Base-by-base conservation (phyloP, 1,140 invertebrate genomes). In the Venturia canescens region DNA sequence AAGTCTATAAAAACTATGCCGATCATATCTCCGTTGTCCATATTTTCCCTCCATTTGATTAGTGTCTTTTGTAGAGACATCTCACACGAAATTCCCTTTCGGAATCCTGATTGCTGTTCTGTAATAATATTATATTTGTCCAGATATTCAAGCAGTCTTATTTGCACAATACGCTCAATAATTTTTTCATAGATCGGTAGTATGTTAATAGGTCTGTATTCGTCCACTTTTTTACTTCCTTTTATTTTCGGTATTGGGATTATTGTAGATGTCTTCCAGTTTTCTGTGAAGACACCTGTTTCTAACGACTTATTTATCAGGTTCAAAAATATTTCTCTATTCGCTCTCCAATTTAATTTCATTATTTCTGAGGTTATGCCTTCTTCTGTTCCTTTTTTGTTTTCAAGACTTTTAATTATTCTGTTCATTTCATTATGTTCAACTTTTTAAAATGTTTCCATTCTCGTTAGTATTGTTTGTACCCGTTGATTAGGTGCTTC, bases 181-280 rank as follows among this genome's bases (percentile, higher is more conserved):
- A 82, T 27, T 38, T 76, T 81, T 83, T 70, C 63, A 69, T 78
- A 85, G 26, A 76, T 76, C n/a, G 83, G 81, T 31, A 85, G 38
- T 66, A 67, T 76, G 77, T 84, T 86, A n/a, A 86, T 86, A 3
- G 83, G 84, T 80, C 84, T 77, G 50, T 60, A 82, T 34, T 86
- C 82, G 23, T 78, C 75, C 0, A 79, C 76, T 31, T 79, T 84
- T 53, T 29, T 83, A 1, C 78, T 75, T 44, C 82, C 84, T 29
- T 60, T 18, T 26, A 84, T 31, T 79, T 84, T 85, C 80, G 53
- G 75, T 21, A 86, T 86, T 3, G 83, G 82, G 18, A 79, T 80
- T 44, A 86, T 80, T 13, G 75, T 71, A 4, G 83, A 80, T 26
- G 70, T 83, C 80, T 86, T 83, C 81, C 80, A 86, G 13, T 78